phyloP scores from a whole-genome alignment of 2,797 vertebrate species.

The Carduelis carduelis region DNA sequence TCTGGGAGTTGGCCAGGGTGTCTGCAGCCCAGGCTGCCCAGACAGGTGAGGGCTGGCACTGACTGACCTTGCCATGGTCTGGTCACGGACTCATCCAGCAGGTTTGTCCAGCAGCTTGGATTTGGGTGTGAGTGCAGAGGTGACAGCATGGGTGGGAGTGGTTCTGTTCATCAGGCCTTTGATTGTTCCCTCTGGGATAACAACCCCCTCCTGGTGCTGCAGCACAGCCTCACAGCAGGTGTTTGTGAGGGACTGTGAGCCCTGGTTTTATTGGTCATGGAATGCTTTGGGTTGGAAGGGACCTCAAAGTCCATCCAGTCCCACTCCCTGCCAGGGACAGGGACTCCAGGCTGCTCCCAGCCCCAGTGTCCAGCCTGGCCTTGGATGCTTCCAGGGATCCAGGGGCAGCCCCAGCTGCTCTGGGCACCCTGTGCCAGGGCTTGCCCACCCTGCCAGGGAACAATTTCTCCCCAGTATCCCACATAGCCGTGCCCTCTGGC shows the following conservation, averaged over 20 bases:
- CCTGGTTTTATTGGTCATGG: neutral
- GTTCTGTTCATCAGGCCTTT: neutral
- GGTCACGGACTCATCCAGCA: neutral
- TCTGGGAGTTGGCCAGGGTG: fast-evolving
- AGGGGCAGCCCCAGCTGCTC: neutral
- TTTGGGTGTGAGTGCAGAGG: neutral
- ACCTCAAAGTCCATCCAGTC: neutral
- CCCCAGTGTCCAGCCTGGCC: fast-evolving
- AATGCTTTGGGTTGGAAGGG: neutral
- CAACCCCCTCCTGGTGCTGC: fast-evolving
- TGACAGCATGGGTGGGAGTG: neutral
- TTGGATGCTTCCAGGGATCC: neutral
- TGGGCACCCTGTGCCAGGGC: neutral
- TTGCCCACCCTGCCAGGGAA: neutral
- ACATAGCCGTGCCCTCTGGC: neutral
- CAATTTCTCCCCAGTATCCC: neutral
- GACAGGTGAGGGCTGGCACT: neutral
- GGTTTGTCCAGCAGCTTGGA: neutral
- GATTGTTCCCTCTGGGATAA: neutral
- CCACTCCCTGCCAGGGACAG: neutral
- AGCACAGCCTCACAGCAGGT: neutral
- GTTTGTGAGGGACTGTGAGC: neutral
- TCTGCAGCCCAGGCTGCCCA: neutral
- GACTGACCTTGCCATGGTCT: neutral
- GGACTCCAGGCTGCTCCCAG: neutral